Evolutionary conservation across 2,113 vertebrate species (phyloP), one percentile per base, ranked within the genome.

Genomic region (Festucalex cinctus): DNA sequence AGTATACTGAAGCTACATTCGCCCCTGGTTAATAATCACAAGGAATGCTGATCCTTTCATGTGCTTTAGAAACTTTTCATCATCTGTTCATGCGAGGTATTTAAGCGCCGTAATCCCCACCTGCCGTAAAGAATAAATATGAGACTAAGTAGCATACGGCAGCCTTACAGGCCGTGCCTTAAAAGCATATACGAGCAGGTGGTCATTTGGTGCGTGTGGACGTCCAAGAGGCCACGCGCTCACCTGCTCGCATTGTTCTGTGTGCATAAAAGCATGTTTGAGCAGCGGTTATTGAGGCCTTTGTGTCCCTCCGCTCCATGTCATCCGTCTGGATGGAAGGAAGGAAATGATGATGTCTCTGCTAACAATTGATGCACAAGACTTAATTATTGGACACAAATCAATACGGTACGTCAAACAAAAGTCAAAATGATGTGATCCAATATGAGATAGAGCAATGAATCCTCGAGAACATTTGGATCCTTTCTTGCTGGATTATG

Each of bases 171-270:
- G 39, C 76, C 69, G 44, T 35, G 74, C 70, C 79, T 78, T 83
- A 80, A 80, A 75, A 85, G 83, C 83, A 85, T 87, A 81, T 87
- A 81, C 57, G 74, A 90, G 88, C 89, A 91, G 90, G 90, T 92
- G 90, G 88, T 88, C 78, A 87, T 84, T 66, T 53, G 10, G 80
- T 62, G 59, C 39, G 37, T 62, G 37, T 16, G 60, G 75, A 81
- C 44, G 70, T 68, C 68, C 68, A 59, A 75, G 71, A 76, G 79
- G 76, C 73, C 73, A 19, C 69, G 65, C 77, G 73, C 70, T 87
- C 82, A 87, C 76, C 82, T 86, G 81, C 85, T 79, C 56, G 76
- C 37, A 84, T 86, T 87, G 86, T 86, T 75, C 58, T 13, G 69
- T 66, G 70, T 76, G 80, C 75, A 80, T 84, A 79, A 77, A 85